Evolutionary conservation across 1,140 invertebrate genomes (phyloP), one percentile per base, ranked within the genome.

Genomic region (Eubasilissa regina): DNA sequence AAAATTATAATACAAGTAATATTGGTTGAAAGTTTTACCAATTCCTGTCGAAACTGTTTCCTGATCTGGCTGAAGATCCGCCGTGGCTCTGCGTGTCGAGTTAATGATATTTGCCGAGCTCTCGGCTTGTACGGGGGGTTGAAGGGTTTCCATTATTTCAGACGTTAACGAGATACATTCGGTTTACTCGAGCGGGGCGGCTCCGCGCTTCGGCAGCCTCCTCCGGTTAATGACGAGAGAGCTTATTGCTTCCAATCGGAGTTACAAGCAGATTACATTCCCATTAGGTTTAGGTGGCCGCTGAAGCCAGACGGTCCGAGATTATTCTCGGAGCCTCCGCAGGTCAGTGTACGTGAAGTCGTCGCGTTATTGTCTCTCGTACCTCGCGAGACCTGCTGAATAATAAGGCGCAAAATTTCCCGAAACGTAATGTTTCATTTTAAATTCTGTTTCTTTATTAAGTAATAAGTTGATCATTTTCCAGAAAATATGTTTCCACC

Each of bases 191-290:
- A 17, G 62, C 60, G 43, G 58, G 48, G 35, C 48, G 75, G 15
- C 60, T 68, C 47, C 58, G 70, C 43, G 66, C 77, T 9, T 35
- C 53, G 64, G 13, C 66, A 43, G 66, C 43, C 55, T 15, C 66
- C 66, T 53, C 53, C 48, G 78, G 74, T 70, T 70, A 80, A 80
- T 68, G 79, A 77, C 79, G 72, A 76, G 73, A 56, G 79, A 62
- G 58, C 73, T 77, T 77, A 80, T 75, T 75, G 74, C 70, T 72
- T 80, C 74, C 79, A 76, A 77, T 77, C 75, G 75, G 72, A 76
- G 62, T 76, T 76, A 77, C 79, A 70, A 72, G 19, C 60, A 68
- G 79, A 80, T 80, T 80, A 80, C 79, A 68, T 80, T 80, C 74
- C 64, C 79, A 76, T 80, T 80, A 80, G 74, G 75, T 77, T 72